Evolutionary conservation across 2,113 vertebrate species (phyloP), one percentile per base, ranked within the genome.

Genomic region (Strigops habroptila): DNA sequence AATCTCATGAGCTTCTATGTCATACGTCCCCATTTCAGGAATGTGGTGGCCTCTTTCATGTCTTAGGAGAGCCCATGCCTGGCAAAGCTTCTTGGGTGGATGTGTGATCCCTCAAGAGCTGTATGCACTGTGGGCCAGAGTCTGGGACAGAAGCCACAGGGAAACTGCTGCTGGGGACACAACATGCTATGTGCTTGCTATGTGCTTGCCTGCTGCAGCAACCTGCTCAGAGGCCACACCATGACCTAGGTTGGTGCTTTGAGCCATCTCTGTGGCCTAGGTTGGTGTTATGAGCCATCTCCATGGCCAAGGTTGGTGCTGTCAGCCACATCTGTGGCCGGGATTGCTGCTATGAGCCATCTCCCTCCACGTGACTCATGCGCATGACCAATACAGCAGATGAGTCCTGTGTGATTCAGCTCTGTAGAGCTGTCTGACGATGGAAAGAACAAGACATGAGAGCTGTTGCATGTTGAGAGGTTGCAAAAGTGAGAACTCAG

Each of bases 161-260:
- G 27, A 75, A 82, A 17, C 9, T 91, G 63, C 62, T 88, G 17
- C 31, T 30, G 41, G 33, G 44, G 10, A 44, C 52, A 52, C 7
- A 49, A 18, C 1, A 0, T 35, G 33, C n/a, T 24, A 3, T 25
- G 16, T 19, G 55, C n/a, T 88, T 1, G 1, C 39, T 6, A 1
- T 44, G 65, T 23, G 41, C 30, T 63, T 59, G 6, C 9, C 55
- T 57, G 37, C 77, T 74, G 41, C 63, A 92, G 49, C 46, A 86
- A 60, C 55, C 57, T 44, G 25, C 55, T 49, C 65, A 85, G 74
- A 90, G 60, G 57, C 51, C 48, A 24, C 0, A 0, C 10, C 59
- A 15, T 10, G 14, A 49, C 30, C 49, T 39, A 28, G 14, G 33
- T 7, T 18, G 33, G 44, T 62, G 59, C 67, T 75, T 2, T 51